Conservation (phyloP, 2,113 vertebrate genomes). For the Globicephala melas region DNA sequence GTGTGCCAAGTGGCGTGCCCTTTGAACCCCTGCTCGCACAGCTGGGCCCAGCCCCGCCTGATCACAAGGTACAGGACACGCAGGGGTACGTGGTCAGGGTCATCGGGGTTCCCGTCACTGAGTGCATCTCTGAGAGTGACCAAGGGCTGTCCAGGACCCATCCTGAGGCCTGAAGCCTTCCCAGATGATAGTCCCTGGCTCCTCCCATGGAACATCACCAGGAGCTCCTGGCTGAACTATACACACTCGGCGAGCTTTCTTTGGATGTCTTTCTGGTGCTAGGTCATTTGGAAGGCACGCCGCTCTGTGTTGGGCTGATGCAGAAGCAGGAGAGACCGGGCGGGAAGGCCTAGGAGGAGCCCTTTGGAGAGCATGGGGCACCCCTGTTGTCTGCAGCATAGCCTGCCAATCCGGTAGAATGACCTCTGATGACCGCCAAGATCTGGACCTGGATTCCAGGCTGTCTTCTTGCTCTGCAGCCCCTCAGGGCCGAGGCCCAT, state of each 20-base stretch:
- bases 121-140: background rate
- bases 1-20: background rate
- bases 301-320: background rate
- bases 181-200: background rate
- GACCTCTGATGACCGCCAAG: background rate
- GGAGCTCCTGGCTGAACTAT: background rate
- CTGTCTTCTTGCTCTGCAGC: background rate
- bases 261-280: background rate
- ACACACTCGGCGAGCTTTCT: background rate
- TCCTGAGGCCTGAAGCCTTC: background rate
- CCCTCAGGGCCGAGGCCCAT: background rate
- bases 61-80: background rate
- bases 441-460: background rate
- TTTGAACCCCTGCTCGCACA: background rate
- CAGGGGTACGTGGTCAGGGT: background rate
- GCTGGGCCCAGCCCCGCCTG: background rate
- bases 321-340: background rate
- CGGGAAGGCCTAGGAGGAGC: background rate
- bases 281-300: background rate
- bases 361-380: background rate
- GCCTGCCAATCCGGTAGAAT: background rate
- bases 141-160: background rate
- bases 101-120: background rate
- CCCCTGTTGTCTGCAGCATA: background rate
- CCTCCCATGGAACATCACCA: background rate